Evolutionary conservation across 2,888 invertebrate genomes (phyloP), one percentile per base, ranked within the genome.

Genomic region (Eilema sororculum): DNA sequence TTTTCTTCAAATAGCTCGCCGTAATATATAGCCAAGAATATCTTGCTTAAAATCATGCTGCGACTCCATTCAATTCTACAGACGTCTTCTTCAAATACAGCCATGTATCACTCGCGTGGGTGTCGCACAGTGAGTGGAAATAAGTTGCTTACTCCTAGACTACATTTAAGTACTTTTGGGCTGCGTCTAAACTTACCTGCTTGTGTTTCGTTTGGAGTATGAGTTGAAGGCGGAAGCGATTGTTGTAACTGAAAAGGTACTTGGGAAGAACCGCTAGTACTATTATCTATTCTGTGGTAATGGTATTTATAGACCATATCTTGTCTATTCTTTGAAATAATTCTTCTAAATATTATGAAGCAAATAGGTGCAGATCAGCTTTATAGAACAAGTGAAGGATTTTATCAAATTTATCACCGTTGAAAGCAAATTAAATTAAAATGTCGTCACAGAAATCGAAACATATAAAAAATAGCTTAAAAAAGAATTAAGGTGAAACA

Each of bases 131-230:
- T 75, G 75, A 70, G 76, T 81, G 80, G 2, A 84, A 82, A 83
- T 80, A 81, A 85, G 84, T 83, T 78, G 82, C 69, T 80, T 30
- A 30, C 85, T 87, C 85, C 84, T 84, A 83, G 78, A 81, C 78
- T 78, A 52, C 63, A 65, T 74, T 83, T 84, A 30, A 59, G 59
- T 59, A 86, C 85, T 83, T 82, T 83, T 82, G 84, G 79, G 69
- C 79, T 68, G 76, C 80, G 79, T 84, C 82, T 84, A 74, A 86
- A 86, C 81, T 86, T 83, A 75, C 67, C 79, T 81, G 80, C 80
- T 84, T 80, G 78, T 76, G 73, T 68, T 71, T 37, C 33, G 68
- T 58, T 75, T 76, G 61, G 73, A 82, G 77, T 70, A 28, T 71
- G 80, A 82, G 75, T 65, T 33, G 25, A n/a, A 62, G 66, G 59